A percentile compares a stretch with the other conserved stretches of the same genome.
Evolutionary conservation across 2,797 vertebrate species (phyloP).

Genomic region (Sitta carolinensis): DNA sequence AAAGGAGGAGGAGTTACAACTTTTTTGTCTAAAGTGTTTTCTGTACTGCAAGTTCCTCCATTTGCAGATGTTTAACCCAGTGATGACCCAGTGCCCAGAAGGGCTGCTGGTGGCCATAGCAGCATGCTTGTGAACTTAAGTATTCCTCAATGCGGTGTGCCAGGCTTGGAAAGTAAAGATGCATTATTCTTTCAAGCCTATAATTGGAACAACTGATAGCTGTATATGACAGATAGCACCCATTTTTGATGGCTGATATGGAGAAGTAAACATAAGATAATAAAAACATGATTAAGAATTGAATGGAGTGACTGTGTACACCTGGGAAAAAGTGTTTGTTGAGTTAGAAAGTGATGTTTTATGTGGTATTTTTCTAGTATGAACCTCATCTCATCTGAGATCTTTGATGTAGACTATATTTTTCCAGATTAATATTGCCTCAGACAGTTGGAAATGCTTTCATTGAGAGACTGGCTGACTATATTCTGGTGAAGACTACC

Average conservation of each 20-base stretch:
- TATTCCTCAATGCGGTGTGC: fast-evolving
- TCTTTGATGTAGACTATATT: conserved; percentile 31
- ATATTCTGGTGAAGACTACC: conserved; percentile 95
- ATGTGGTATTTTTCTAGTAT: neutral
- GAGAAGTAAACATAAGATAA: neutral
- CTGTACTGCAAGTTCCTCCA: neutral
- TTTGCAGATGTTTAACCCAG: neutral
- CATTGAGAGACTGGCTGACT: conserved; percentile 94
- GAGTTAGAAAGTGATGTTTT: neutral
- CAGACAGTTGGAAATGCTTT: conserved; percentile 90
- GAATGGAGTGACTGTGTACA: neutral
- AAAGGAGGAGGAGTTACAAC: neutral
- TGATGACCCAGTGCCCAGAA: neutral
- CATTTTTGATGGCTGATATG: neutral
- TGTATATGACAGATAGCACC: neutral
- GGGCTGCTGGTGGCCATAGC: neutral
- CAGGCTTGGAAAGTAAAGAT: neutral
- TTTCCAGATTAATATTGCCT: conserved; percentile 86
- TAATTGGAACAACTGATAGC: neutral
- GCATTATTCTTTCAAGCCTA: neutral
- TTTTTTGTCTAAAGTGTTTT: neutral
- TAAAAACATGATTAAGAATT: neutral
- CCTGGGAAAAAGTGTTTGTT: neutral
- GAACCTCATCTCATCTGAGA: neutral
- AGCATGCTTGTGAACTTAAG: fast-evolving